Evolutionary conservation across 37 sponge, comb jelly and placozoan species (phyloP), one percentile per base, ranked within the genome.

Genomic region (Cladorhizidae sp.): DNA sequence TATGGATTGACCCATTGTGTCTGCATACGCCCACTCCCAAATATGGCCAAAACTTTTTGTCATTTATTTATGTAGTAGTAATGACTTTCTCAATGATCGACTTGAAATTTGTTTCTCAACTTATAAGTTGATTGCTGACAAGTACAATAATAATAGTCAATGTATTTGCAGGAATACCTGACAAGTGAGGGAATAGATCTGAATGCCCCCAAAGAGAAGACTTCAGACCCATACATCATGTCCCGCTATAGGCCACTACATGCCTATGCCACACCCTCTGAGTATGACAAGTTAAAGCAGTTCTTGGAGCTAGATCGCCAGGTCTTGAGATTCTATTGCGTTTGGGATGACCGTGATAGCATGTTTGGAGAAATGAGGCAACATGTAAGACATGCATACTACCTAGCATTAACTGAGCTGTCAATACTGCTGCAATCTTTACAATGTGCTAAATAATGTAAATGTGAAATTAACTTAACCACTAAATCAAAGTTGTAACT

Each of bases 291-390:
- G 79, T 85, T 98, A 83, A 93, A 85, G 59, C 88, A 96, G 91
- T 98, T 98, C 73, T 38, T 98, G 63, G 84, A 87, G 72, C 39
- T 98, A 86, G 99, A 98, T 72, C 64, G 94, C 26, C 86, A 98
- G 31, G 98, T 98, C 35, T 75, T 98, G 73, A 59, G 93, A 20
- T 98, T 98, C 93, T 89, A 86, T 74, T 91, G 90, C 40, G 90
- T 98, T 54, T 98, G 96, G 96, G 99, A 98, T 55, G 99, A 98
- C 75, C 83, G 99, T 40, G 93, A 96, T 82, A 92, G 73, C 72
- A 94, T 96, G 93, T 98, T 98, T 82, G 99, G 99, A 74, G 99
- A 95, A 62, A 92, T 96, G 88, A 83, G 88, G 40, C 90, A 92
- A 32, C 90, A 79, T 68, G 97, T 96, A 57, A 86, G 95, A 72